Conservation (phyloP, 2,797 vertebrate species). For the Todus mexicanus region DNA sequence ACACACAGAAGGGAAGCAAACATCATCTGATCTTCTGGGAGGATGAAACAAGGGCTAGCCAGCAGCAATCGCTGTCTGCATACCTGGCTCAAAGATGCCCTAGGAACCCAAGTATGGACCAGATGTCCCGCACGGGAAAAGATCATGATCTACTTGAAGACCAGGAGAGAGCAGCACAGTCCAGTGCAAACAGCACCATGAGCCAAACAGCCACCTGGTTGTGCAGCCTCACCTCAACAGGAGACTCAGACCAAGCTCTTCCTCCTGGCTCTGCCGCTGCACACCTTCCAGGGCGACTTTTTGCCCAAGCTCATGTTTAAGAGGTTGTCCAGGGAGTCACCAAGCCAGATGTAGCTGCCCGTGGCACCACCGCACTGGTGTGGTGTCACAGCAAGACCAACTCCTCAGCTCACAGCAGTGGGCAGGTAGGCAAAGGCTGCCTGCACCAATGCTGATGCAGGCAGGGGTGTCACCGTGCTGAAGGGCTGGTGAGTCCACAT, state of each 20-base stretch:
- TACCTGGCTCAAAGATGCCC: neutral
- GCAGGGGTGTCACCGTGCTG: neutral
- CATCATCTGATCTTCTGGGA: neutral
- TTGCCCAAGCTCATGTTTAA: neutral
- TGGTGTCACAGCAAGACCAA: neutral
- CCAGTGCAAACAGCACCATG: neutral
- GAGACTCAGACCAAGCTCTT: neutral
- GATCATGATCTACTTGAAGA: neutral
- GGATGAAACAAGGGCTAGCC: neutral
- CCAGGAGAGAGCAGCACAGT: neutral
- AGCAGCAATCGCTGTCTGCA: neutral
- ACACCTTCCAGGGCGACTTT: neutral
- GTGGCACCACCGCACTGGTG: neutral
- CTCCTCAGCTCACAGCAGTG: neutral
- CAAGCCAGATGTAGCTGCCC: neutral
- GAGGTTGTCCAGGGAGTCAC: neutral
- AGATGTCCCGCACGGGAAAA: neutral
- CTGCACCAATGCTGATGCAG: neutral
- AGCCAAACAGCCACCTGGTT: neutral
- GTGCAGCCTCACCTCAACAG: neutral
- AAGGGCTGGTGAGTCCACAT: rapidly evolving
- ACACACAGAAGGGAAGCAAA: neutral
- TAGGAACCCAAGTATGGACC: neutral
- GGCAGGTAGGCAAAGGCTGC: neutral
- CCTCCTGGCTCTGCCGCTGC: neutral